Conservation (phyloP, 2,888 invertebrate genomes). For the Netelia melanura region DNA sequence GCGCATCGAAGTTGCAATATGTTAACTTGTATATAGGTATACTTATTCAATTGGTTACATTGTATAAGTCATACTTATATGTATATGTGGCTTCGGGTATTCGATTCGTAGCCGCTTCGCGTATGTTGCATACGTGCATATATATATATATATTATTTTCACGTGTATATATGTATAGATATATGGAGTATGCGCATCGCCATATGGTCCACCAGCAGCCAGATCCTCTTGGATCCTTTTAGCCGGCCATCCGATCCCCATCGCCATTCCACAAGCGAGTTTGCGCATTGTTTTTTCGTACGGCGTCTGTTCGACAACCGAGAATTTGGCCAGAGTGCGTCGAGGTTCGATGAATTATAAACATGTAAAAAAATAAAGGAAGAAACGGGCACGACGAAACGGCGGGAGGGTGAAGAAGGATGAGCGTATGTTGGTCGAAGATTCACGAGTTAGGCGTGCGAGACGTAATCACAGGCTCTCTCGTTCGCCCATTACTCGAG, state of each 20-base stretch:
- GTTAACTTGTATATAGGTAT: conserved; percentile 10
- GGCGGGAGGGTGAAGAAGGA: background rate
- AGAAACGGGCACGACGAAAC: background rate
- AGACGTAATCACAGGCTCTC: conserved; percentile 34
- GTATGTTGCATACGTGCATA: conserved; percentile 49
- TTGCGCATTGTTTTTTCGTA: conserved; percentile 63
- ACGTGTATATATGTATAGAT: background rate
- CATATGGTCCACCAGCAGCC: conserved; percentile 67
- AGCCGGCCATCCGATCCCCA: conserved; percentile 67
- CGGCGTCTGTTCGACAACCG: conserved; percentile 60
- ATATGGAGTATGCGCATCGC: conserved; percentile 42
- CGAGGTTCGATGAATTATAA: conserved; percentile 55
- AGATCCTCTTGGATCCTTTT: conserved; percentile 62
- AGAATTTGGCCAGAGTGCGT: conserved; percentile 48
- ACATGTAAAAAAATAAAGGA: conserved; percentile 41
- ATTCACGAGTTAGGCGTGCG: conserved; percentile 41
- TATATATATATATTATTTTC: conserved; percentile 4
- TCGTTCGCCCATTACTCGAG: background rate
- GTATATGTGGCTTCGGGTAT: background rate
- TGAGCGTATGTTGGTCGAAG: conserved; percentile 18
- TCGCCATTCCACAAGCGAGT: conserved; percentile 47
- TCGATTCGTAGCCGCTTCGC: conserved; percentile 50
- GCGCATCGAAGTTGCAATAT: conserved; percentile 3
- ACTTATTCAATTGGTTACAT: background rate
- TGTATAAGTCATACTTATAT: background rate